phyloP scores from a whole-genome alignment of 2,113 vertebrate species.

The Spizaetus ornatus region DNA sequence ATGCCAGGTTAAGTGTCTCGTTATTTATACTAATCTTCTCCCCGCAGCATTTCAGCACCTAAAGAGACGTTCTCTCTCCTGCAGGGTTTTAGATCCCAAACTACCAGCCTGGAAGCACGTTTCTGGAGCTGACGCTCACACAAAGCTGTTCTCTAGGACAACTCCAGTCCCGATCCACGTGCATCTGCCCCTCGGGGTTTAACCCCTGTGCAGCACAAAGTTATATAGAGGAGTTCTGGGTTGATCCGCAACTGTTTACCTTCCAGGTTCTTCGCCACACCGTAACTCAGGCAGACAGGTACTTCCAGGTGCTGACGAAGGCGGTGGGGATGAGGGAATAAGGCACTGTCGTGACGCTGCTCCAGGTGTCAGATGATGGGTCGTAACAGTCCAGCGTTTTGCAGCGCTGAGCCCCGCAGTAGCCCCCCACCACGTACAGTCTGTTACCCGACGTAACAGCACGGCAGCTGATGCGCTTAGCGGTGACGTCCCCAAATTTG shows the following conservation, averaged over 20 bases:
- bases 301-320: conserved; percentile 85
- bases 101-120: background rate
- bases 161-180: background rate
- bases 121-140: background rate
- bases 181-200: background rate
- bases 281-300: conserved; percentile 63
- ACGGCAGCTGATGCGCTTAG: conserved; percentile 83
- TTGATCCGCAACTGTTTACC: background rate
- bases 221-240: background rate
- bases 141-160: background rate
- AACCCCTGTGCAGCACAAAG: background rate
- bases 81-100: background rate
- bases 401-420: conserved; percentile 82
- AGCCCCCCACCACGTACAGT: conserved; percentile 83
- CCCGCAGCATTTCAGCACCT: background rate
- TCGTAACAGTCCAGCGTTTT: conserved; percentile 84
- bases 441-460: conserved; percentile 82
- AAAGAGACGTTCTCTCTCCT: background rate
- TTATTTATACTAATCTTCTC: background rate
- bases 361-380: conserved; percentile 77
- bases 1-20: background rate
- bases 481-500: conserved; percentile 80
- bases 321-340: conserved; percentile 82
- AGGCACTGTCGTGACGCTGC: conserved; percentile 78
- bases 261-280: accelerated